Conservation (phyloP, 2,888 invertebrate genomes). For the Odontomyia ornata region DNA sequence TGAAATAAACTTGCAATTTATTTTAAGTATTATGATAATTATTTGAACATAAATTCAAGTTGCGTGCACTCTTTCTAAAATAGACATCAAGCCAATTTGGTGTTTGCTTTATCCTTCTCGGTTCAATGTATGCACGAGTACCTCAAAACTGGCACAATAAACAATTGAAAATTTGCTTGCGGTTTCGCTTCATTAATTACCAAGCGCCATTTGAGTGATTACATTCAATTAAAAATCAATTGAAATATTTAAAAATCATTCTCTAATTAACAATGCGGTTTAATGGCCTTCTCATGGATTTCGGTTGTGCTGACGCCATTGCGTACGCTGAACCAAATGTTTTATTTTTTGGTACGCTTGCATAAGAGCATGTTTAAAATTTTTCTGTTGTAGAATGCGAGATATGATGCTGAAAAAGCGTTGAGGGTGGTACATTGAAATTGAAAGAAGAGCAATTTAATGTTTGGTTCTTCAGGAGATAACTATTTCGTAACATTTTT, state of each 20-base stretch:
- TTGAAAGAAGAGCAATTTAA: too few relatives aligned
- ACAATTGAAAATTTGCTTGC: conserved; percentile 9
- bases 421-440: too few relatives aligned
- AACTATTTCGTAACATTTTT: too few relatives aligned
- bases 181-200: conserved; percentile 33
- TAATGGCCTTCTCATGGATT: conserved; percentile 36
- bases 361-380: too few relatives aligned
- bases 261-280: conserved; percentile 33
- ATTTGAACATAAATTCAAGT: background rate
- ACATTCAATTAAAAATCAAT: conserved; percentile 41
- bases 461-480: too few relatives aligned
- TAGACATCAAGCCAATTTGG: background rate
- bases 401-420: too few relatives aligned
- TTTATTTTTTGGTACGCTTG: too few relatives aligned
- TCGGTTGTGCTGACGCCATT: conserved; percentile 11
- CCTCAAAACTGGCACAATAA: background rate
- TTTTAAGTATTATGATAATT: background rate
- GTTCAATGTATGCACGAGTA: background rate
- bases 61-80: conserved; percentile 3
- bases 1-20: too few relatives aligned
- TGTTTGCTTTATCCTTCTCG: background rate
- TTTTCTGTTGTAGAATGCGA: too few relatives aligned
- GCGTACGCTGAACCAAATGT: background rate
- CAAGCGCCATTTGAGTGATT: conserved; percentile 36
- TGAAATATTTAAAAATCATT: conserved; percentile 40